phyloP scores from a whole-genome alignment of 53 echinoderm and acorn worm genomes.

The Henricia sp. region DNA sequence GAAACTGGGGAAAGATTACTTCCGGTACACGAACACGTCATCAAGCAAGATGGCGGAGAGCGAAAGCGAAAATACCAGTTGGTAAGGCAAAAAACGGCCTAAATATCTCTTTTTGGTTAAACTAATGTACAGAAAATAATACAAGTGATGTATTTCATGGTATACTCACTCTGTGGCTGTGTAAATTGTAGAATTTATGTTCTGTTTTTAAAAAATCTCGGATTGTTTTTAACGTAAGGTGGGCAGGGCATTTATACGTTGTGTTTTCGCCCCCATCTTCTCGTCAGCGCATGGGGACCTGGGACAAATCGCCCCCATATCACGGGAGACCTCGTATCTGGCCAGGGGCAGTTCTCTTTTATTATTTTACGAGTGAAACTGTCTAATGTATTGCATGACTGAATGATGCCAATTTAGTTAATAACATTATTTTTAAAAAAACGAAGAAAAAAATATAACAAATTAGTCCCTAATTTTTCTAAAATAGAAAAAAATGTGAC shows the following conservation, averaged over 20 bases:
- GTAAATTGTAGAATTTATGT: too few relatives aligned
- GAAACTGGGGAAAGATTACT: too few relatives aligned
- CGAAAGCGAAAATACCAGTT: conserved; percentile 88
- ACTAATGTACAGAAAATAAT: background rate
- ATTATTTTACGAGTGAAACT: too few relatives aligned
- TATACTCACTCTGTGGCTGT: background rate
- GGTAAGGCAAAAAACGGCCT: conserved; percentile 77
- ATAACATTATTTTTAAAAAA: too few relatives aligned
- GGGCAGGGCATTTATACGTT: conserved; percentile 45
- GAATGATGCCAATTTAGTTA: too few relatives aligned
- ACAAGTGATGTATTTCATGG: conserved; percentile 3
- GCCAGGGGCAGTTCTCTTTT: too few relatives aligned
- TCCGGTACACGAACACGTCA: conserved; percentile 73
- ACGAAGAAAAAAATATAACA: too few relatives aligned
- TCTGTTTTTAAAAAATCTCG: background rate
- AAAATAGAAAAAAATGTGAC: too few relatives aligned
- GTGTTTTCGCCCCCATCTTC: background rate
- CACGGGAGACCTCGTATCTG: too few relatives aligned
- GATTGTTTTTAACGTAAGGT: conserved; percentile 52
- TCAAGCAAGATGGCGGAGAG: conserved; percentile 93
- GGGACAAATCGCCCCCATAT: too few relatives aligned
- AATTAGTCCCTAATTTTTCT: too few relatives aligned
- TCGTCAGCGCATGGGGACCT: background rate
- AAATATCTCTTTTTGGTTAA: background rate
- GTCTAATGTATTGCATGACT: too few relatives aligned